phyloP scores from a whole-genome alignment of 2,888 invertebrate species.

The Dendrolimus houi region DNA sequence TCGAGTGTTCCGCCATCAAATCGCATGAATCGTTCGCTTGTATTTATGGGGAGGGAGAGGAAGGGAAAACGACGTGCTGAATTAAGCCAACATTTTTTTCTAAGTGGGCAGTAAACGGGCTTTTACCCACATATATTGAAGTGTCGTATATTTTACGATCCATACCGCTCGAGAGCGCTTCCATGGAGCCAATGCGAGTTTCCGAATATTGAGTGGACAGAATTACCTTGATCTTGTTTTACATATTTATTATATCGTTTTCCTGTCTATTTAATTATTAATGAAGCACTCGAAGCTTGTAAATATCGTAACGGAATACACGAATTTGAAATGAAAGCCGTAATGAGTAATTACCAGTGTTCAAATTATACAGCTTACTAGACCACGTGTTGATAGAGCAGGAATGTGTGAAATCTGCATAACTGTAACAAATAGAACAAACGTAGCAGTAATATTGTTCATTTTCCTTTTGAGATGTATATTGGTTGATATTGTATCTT shows the following conservation, averaged over 20 bases:
- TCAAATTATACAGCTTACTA: too few relatives aligned
- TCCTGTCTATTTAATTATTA: not conserved
- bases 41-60: constrained; percentile 47
- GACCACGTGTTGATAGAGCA: too few relatives aligned
- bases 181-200: constrained; percentile 39
- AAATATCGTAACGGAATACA: too few relatives aligned
- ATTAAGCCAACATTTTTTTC: constrained; percentile 71
- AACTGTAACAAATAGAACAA: too few relatives aligned
- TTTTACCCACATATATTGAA: constrained; percentile 62
- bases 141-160: constrained; percentile 72
- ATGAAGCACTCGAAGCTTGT: not conserved
- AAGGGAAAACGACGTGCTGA: constrained; percentile 55
- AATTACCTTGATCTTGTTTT: constrained; percentile 33
- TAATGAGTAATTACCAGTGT: too few relatives aligned
- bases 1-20: constrained; percentile 54
- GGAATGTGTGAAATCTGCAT: too few relatives aligned
- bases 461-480: too few relatives aligned
- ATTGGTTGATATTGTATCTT: too few relatives aligned
- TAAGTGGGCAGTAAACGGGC: constrained; percentile 68
- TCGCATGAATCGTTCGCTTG: constrained; percentile 55
- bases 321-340: too few relatives aligned
- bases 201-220: constrained; percentile 55
- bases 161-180: constrained; percentile 58
- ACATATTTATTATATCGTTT: not conserved
- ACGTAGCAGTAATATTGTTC: too few relatives aligned